phyloP scores from a whole-genome alignment of 2,113 vertebrate genomes.

The Rhizomys pruinosus region DNA sequence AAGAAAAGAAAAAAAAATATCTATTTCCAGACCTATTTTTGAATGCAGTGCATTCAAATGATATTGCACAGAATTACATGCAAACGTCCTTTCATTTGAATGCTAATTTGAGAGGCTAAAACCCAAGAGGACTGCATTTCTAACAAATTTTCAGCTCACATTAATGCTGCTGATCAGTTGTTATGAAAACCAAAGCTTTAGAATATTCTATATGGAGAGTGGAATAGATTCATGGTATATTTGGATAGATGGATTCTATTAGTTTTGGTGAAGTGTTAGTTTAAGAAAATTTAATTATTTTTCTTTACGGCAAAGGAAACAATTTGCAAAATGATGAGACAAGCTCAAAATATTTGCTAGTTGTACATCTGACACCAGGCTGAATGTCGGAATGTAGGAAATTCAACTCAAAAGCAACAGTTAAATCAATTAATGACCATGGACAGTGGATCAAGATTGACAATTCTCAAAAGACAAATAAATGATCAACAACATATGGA shows the following conservation, averaged over 20 bases:
- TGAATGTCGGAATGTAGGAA: not conserved
- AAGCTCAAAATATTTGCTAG: not conserved
- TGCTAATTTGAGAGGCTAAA: not conserved
- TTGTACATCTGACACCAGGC: not conserved
- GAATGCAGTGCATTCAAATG: not conserved
- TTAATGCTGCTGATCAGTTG: not conserved
- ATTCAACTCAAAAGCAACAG: not conserved
- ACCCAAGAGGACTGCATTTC: not conserved
- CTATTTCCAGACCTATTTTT: constrained; percentile 33
- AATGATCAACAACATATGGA: not conserved
- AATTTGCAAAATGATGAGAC: not conserved
- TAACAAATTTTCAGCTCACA: not conserved
- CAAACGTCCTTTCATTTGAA: not conserved
- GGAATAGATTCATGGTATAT: not conserved
- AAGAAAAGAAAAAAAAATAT: constrained; percentile 48
- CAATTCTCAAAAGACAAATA: not conserved
- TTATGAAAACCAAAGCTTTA: not conserved
- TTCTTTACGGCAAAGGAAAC: not conserved
- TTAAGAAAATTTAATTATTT: constrained; percentile 35
- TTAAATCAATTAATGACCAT: not conserved
- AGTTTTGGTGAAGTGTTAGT: not conserved
- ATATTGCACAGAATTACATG: not conserved
- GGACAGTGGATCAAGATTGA: not conserved
- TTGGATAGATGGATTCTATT: not conserved
- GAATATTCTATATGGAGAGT: not conserved